Conservation (phyloP, 1,140 invertebrate species). For the Drosophila ananassae region DNA sequence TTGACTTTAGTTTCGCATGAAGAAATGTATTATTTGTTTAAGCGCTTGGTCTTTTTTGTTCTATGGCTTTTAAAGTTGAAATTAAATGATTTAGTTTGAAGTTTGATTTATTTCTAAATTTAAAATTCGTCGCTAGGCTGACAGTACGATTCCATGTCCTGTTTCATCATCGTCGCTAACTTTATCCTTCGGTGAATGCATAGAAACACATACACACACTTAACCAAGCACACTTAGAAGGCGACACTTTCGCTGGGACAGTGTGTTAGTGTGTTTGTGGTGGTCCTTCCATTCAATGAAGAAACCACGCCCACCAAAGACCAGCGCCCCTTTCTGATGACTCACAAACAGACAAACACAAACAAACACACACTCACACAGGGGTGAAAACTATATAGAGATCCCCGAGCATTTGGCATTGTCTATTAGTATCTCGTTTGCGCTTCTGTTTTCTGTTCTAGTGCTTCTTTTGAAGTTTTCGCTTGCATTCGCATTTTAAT, state of each 20-base stretch:
- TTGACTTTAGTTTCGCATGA: no score
- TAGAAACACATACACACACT: conserved; percentile 8
- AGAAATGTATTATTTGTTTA: no score
- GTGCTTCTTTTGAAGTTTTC: conserved; percentile 82
- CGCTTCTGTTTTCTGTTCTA: conserved; percentile 82
- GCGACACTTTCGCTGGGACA: conserved; percentile 76
- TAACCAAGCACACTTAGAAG: conserved; percentile 5
- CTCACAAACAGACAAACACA: conserved; percentile 10
- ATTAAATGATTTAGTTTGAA: neutral
- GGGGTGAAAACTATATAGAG: conserved; percentile 2
- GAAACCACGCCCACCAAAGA: conserved; percentile 34
- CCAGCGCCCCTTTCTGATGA: conserved; percentile 27
- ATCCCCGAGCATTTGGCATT: conserved; percentile 60
- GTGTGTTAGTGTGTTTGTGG: conserved; percentile 79
- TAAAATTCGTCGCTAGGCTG: conserved; percentile 46
- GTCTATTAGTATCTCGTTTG: conserved; percentile 82
- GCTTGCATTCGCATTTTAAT: conserved; percentile 82
- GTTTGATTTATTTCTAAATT: neutral
- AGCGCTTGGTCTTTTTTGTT: no score
- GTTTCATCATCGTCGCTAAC: conserved; percentile 66
- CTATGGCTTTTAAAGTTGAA: no score
- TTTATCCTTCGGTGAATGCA: conserved; percentile 72
- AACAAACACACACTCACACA: neutral
- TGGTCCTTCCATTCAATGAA: conserved; percentile 63
- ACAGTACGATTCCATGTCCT: conserved; percentile 72